Conservation (phyloP, 2,888 invertebrate genomes). For the Eupithecia abbreviata region DNA sequence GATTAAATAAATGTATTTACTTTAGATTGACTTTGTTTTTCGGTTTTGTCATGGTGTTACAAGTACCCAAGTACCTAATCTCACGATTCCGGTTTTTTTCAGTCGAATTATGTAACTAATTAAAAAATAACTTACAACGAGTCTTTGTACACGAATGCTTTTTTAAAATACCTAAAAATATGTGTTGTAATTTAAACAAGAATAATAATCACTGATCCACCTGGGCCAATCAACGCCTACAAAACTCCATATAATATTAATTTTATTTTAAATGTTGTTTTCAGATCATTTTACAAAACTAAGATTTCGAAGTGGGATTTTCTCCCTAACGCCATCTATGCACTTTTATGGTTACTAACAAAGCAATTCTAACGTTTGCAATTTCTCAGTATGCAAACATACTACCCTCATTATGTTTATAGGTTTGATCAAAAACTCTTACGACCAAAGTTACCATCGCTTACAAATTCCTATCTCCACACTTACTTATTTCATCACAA, state of each 20-base stretch:
- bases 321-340: background rate
- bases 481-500: background rate
- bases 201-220: background rate
- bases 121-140: constrained; percentile 36
- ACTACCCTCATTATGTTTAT: background rate
- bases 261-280: background rate
- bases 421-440: background rate
- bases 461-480: background rate
- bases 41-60: constrained; percentile 30
- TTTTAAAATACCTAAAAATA: background rate
- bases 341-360: background rate
- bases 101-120: constrained; percentile 42
- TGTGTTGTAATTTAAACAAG: background rate
- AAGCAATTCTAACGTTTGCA: background rate
- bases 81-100: constrained; percentile 31
- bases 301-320: background rate
- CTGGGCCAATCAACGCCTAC: background rate
- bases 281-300: background rate
- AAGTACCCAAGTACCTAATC: constrained; percentile 10
- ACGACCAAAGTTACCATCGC: background rate
- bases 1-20: constrained; percentile 37
- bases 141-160: constrained; percentile 42
- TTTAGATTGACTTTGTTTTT: constrained; percentile 31
- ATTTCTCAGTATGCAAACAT: background rate
- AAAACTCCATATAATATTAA: background rate